phyloP scores from a whole-genome alignment of 2,888 invertebrate species.

The Drosophila macrospina region DNA sequence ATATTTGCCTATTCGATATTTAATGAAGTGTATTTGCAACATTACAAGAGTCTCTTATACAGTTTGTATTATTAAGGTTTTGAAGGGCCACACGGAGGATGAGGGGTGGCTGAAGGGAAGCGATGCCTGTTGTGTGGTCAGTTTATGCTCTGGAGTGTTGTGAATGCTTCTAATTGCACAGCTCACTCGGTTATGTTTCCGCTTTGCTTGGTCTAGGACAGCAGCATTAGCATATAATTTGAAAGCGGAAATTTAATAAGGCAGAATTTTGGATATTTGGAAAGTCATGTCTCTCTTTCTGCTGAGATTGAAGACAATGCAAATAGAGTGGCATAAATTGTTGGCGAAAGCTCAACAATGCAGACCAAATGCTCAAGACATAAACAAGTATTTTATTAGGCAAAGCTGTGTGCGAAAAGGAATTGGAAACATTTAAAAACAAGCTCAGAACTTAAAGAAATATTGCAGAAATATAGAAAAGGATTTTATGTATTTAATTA shows the following conservation, averaged over 20 bases:
- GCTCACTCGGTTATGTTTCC: constrained; percentile 20
- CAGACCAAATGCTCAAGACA: background rate
- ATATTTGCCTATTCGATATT: constrained; percentile 56
- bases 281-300: background rate
- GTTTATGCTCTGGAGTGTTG: constrained; percentile 13
- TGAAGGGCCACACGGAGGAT: too few species aligned
- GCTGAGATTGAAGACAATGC: background rate
- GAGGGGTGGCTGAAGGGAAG: background rate
- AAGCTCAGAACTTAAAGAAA: too few species aligned
- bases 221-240: constrained; percentile 26
- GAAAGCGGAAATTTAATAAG: constrained; percentile 35
- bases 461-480: too few species aligned
- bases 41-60: constrained; percentile 33
- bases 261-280: background rate
- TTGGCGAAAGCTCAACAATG: background rate
- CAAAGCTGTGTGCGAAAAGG: background rate
- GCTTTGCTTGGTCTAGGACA: constrained; percentile 15
- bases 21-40: constrained; percentile 55
- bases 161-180: constrained; percentile 48
- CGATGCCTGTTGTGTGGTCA: constrained; percentile 8
- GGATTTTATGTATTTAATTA: too few species aligned
- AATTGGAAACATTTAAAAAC: background rate
- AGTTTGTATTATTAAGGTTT: constrained; percentile 15
- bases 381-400: background rate
- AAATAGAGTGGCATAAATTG: background rate